A percentile compares a stretch with the other conserved stretches of the same genome.
phyloP scores from a whole-genome alignment of 2,113 vertebrate genomes.

The Lepidothrix coronata region DNA sequence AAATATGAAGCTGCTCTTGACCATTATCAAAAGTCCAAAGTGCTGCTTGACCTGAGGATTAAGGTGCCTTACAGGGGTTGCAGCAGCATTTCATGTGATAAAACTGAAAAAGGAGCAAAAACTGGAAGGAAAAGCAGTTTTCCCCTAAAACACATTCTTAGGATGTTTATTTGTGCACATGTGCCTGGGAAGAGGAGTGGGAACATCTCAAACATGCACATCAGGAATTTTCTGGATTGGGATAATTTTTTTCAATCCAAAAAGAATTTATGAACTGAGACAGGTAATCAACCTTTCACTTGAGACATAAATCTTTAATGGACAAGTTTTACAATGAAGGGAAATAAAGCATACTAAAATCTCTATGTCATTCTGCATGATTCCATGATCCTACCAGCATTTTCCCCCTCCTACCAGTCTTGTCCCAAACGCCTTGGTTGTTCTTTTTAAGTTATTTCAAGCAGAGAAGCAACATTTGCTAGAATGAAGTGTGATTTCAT shows the following conservation, averaged over 20 bases:
- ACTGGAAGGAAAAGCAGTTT: neutral
- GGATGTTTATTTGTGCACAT: neutral
- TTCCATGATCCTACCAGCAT: too few relatives aligned
- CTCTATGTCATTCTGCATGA: neutral
- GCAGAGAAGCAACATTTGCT: neutral
- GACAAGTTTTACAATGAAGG: neutral
- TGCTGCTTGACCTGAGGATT: neutral
- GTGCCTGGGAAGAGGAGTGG: fast-evolving
- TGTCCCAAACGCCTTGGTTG: neutral
- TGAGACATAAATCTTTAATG: neutral
- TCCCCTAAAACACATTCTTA: neutral
- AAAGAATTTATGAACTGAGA: neutral
- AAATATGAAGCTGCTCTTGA: neutral
- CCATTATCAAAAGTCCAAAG: neutral
- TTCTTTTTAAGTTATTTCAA: neutral
- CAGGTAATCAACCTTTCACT: neutral
- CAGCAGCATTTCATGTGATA: neutral
- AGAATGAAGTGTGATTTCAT: neutral
- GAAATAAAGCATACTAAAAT: neutral
- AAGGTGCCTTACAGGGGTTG: neutral
- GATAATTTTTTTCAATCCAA: neutral
- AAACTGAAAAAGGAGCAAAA: neutral
- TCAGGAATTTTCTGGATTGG: neutral
- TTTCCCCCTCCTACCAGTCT: neutral
- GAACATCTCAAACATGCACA: neutral